Evolutionary conservation across 1,140 invertebrate genomes (phyloP), one percentile per base, ranked within the genome.

Genomic region (Pseudomyrmex concolor): DNA sequence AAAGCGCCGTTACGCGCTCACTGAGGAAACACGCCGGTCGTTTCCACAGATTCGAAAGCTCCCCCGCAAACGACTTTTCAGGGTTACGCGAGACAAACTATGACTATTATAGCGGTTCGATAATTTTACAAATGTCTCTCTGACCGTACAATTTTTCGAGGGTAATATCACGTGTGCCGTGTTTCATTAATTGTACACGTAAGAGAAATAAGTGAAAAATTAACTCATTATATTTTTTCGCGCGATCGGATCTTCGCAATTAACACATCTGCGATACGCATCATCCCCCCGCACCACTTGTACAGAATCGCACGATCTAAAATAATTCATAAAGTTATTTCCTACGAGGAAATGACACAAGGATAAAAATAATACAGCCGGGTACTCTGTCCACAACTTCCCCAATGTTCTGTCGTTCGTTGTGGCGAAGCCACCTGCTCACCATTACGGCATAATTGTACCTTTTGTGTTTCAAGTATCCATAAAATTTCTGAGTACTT

Each of bases 401-500:
- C 34, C 66, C 54, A 71, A 71, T 66, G 34, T 1, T 48, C 34
- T 60, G 45, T 80, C 76, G 76, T 80, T 80, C 66, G 76, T 78
- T 59, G 34, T 51, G 34, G 66, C 15, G 45, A 70, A 80, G 66
- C 76, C 76, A 80, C 76, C 76, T 80, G 76, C 76, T 80, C 76
- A 71, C 76, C 64, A 70, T 78, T 70, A 78, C 64, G 57, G 76
- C 19, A 80, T 80, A 80, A 80, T 80, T 80, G 76, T 80, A 71
- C 66, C 76, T 80, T 80, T 80, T 80, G 66, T 80, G 54, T 80
- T 80, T 80, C 76, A 59, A 80, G 76, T 80, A 71, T 80, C 76
- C 76, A 66, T 80, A 80, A 80, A 70, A 80, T 80, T 80, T 80
- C 76, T 80, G 76, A 80, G 76, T 71, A 55, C 66, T 80, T 80